Percentiles rank a stretch among this genome's conserved stretches.
Evolutionary conservation across 2,113 vertebrate genomes (phyloP).

Genomic region (Hippolais icterina): DNA sequence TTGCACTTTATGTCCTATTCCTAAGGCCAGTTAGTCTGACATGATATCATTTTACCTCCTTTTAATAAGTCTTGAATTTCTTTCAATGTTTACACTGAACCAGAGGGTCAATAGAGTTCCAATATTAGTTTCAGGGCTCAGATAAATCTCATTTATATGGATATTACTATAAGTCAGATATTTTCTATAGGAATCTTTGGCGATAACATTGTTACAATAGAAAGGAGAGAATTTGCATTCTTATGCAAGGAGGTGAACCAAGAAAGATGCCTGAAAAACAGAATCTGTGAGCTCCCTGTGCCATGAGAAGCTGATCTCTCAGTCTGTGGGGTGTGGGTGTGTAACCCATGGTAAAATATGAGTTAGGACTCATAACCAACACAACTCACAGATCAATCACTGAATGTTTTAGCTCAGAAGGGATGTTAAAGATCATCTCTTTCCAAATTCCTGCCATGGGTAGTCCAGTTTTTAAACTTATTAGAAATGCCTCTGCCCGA

Average conservation of each 20-base stretch:
- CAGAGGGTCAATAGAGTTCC: neutral
- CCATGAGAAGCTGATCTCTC: neutral
- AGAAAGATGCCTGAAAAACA: neutral
- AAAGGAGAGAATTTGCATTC: neutral
- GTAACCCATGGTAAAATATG: neutral
- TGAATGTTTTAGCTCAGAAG: neutral
- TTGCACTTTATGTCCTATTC: neutral
- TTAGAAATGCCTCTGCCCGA: too few species aligned
- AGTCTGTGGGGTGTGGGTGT: fast-evolving
- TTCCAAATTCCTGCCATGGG: too few species aligned
- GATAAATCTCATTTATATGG: neutral
- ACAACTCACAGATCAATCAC: neutral
- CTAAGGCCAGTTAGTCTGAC: neutral
- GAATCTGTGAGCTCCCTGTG: neutral
- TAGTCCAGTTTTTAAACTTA: too few species aligned
- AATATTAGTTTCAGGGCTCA: neutral
- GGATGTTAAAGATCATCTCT: too few species aligned
- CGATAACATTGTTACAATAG: neutral
- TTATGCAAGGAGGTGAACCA: neutral
- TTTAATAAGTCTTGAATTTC: neutral
- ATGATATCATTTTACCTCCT: neutral
- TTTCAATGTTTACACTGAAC: neutral
- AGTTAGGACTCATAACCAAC: neutral
- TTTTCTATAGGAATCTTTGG: neutral
- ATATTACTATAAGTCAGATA: neutral